phyloP scores from a whole-genome alignment of 2,888 invertebrate species.

The Troglohyphantes excavatus region DNA sequence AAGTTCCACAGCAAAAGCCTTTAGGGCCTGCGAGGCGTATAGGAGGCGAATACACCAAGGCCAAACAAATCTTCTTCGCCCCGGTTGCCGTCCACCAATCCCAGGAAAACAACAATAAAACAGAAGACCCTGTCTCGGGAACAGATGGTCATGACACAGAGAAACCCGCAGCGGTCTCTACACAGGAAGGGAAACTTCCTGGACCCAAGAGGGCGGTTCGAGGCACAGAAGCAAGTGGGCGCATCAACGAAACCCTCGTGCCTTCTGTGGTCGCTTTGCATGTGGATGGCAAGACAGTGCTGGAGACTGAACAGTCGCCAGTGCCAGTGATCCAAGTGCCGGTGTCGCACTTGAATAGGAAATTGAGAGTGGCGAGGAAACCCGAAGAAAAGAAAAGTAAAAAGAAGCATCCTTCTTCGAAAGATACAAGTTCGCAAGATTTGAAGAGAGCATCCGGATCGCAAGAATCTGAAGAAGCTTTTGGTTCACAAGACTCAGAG shows the following conservation, averaged over 20 bases:
- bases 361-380: not conserved
- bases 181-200: not conserved
- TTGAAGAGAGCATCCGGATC: not conserved
- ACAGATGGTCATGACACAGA: slow-evolving; percentile 30
- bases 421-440: not conserved
- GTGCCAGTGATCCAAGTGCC: slow-evolving; percentile 32
- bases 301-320: not conserved
- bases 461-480: not conserved
- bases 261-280: slow-evolving; percentile 34
- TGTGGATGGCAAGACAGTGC: not conserved
- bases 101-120: not conserved
- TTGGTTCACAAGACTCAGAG: not conserved
- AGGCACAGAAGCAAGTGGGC: not conserved
- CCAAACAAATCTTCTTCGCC: slow-evolving; percentile 32
- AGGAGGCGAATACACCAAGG: slow-evolving; percentile 42
- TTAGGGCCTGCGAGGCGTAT: slow-evolving; percentile 37
- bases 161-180: not conserved
- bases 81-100: not conserved
- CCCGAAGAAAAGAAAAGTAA: not conserved
- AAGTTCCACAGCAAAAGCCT: slow-evolving; percentile 26
- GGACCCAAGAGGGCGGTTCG: slow-evolving; percentile 28
- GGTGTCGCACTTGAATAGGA: not conserved
- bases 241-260: not conserved
- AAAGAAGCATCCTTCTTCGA: not conserved
- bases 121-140: slow-evolving; percentile 3